Evolutionary conservation across 2,113 vertebrate species (phyloP).

Genomic region (Ictalurus punctatus): DNA sequence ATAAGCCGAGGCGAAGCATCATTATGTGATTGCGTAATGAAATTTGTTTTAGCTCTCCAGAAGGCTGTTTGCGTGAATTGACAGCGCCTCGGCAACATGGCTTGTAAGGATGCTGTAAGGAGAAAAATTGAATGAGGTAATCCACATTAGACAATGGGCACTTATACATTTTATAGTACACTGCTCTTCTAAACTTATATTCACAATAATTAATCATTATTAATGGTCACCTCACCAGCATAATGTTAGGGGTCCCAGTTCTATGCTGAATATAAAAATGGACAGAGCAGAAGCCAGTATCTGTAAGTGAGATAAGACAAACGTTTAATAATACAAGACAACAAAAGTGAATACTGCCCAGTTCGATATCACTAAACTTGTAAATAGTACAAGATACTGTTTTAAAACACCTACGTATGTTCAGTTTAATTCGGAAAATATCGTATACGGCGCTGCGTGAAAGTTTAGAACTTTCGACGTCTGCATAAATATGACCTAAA

Average conservation of each 20-base stretch:
- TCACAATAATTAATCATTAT: neutral
- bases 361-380: neutral
- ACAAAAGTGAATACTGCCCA: neutral
- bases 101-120: conserved; percentile 80
- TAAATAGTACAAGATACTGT: neutral
- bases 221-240: conserved; percentile 78
- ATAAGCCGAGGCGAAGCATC: neutral
- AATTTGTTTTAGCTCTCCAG: conserved; percentile 52
- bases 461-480: too few relatives aligned
- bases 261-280: conserved; percentile 76
- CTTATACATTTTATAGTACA: neutral
- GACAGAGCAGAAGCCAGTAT: conserved; percentile 81
- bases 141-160: neutral
- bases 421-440: too few relatives aligned
- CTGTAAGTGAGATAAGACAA: conserved; percentile 64
- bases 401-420: too few relatives aligned
- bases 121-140: neutral
- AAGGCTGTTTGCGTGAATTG: conserved; percentile 79
- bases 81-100: conserved; percentile 81
- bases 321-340: neutral
- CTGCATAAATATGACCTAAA: too few relatives aligned
- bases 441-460: too few relatives aligned
- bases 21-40: neutral
- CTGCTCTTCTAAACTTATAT: neutral
- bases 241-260: conserved; percentile 69